Percentiles rank a stretch among this genome's conserved stretches.
Evolutionary conservation across 2,113 vertebrate species (phyloP).

Genomic region (Osmerus mordax): DNA sequence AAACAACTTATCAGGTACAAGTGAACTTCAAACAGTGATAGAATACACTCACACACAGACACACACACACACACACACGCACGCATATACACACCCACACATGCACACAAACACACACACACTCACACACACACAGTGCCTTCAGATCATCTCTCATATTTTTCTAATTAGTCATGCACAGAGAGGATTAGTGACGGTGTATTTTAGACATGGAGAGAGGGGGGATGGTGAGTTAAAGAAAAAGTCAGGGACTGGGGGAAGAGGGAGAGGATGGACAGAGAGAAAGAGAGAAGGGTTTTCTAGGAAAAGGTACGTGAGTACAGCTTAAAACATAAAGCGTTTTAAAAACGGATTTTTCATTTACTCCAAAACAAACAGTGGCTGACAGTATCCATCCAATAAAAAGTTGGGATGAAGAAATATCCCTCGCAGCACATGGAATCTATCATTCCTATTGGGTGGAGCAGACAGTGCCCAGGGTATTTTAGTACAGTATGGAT

Average conservation of each 20-base stretch:
- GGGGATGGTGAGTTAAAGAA: conserved; percentile 19
- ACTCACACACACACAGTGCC: conserved; percentile 3
- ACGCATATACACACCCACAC: conserved; percentile 5
- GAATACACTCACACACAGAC: conserved; percentile 4
- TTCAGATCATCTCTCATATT: conserved; percentile 54
- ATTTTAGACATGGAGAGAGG: conserved; percentile 22
- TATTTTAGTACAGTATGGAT: no score
- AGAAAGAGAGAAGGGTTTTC: not conserved
- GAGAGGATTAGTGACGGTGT: conserved; percentile 50
- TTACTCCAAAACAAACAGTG: no score
- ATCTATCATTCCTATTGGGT: no score
- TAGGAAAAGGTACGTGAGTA: not conserved
- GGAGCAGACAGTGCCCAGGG: no score
- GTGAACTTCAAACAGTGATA: no score
- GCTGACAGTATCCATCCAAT: no score
- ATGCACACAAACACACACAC: conserved; percentile 10
- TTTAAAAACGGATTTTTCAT: no score
- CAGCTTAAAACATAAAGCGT: no score
- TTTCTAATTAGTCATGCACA: conserved; percentile 61
- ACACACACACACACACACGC: conserved; percentile 3
- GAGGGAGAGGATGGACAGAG: not conserved
- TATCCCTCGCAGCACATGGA: no score
- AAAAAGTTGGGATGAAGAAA: no score
- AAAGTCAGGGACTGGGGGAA: conserved; percentile 17
- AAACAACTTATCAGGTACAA: no score